A percentile compares a stretch with the other conserved stretches of the same genome.
Evolutionary conservation across 2,888 invertebrate genomes (phyloP).

Genomic region (Chelonus formosanus): DNA sequence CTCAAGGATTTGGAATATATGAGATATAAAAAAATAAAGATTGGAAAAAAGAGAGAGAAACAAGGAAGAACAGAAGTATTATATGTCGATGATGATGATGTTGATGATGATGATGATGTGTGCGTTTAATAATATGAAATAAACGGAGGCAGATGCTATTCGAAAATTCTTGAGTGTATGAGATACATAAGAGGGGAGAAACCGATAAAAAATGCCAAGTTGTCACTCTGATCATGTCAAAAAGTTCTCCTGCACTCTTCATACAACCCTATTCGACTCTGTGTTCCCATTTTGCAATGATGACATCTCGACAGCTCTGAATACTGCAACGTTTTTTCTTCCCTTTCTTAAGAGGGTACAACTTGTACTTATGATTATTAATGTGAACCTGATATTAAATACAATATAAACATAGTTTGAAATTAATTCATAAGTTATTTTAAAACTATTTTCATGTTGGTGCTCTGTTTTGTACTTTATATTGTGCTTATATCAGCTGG

Average conservation of each 20-base stretch:
- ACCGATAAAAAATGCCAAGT: slow-evolving; percentile 24
- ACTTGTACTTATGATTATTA: background rate
- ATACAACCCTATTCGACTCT: slow-evolving; percentile 35
- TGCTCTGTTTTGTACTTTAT: background rate
- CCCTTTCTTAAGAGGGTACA: slow-evolving; percentile 18
- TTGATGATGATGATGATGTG: slow-evolving; percentile 24
- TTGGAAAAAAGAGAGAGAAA: slow-evolving; percentile 5
- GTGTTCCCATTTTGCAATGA: slow-evolving; percentile 46
- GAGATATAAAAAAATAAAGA: background rate
- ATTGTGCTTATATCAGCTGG: no score
- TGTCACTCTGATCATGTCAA: slow-evolving; percentile 20
- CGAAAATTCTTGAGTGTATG: slow-evolving; percentile 20
- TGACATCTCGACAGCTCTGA: slow-evolving; percentile 50
- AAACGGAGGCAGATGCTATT: slow-evolving; percentile 43
- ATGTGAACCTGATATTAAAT: slow-evolving; percentile 7
- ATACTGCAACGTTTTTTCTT: slow-evolving; percentile 8
- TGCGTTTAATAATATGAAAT: slow-evolving; percentile 46
- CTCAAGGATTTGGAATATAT: slow-evolving; percentile 12
- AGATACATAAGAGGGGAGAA: slow-evolving; percentile 6
- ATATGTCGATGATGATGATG: slow-evolving; percentile 6
- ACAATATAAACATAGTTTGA: background rate
- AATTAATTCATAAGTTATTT: background rate
- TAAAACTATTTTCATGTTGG: background rate
- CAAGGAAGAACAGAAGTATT: background rate
- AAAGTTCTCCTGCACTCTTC: slow-evolving; percentile 3